phyloP scores from a whole-genome alignment of 2,888 invertebrate species.

The Prosapia bicincta region DNA sequence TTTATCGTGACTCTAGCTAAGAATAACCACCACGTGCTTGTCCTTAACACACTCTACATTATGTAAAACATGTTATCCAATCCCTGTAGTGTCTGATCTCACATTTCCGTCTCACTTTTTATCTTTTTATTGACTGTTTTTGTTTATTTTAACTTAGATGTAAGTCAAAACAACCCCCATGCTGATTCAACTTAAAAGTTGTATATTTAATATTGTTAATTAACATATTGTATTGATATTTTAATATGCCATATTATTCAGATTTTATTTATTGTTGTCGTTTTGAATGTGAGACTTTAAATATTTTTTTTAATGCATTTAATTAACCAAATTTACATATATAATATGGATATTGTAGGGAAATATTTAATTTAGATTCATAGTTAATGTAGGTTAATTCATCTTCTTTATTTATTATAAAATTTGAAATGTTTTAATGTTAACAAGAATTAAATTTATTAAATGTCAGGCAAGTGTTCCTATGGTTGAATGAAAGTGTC shows the following conservation, averaged over 20 bases:
- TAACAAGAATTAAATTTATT: neutral
- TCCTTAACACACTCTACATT: slow-evolving; percentile 91
- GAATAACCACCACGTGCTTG: slow-evolving; percentile 97
- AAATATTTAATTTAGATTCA: neutral
- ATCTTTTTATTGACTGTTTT: slow-evolving; percentile 8
- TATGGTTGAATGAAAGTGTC: neutral
- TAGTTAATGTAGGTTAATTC: slow-evolving; percentile 14
- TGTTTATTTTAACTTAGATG: slow-evolving; percentile 10
- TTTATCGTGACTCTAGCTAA: slow-evolving; percentile 95
- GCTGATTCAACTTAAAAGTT: slow-evolving; percentile 9
- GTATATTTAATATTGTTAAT: slow-evolving; percentile 6
- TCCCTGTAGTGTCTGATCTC: slow-evolving; percentile 20
- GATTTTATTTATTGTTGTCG: neutral
- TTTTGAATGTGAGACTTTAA: neutral
- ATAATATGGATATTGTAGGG: neutral
- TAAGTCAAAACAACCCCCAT: slow-evolving; percentile 16
- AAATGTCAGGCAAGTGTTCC: slow-evolving; percentile 5
- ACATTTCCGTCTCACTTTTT: slow-evolving; percentile 24
- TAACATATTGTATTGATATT: slow-evolving; percentile 7
- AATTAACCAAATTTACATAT: neutral
- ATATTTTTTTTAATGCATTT: neutral
- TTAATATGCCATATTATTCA: slow-evolving; percentile 6
- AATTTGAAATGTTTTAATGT: slow-evolving; percentile 12
- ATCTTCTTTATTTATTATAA: slow-evolving; percentile 19
- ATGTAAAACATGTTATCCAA: slow-evolving; percentile 49